phyloP scores from a whole-genome alignment of 2,113 vertebrate species.

The Microcebus tavaratra region DNA sequence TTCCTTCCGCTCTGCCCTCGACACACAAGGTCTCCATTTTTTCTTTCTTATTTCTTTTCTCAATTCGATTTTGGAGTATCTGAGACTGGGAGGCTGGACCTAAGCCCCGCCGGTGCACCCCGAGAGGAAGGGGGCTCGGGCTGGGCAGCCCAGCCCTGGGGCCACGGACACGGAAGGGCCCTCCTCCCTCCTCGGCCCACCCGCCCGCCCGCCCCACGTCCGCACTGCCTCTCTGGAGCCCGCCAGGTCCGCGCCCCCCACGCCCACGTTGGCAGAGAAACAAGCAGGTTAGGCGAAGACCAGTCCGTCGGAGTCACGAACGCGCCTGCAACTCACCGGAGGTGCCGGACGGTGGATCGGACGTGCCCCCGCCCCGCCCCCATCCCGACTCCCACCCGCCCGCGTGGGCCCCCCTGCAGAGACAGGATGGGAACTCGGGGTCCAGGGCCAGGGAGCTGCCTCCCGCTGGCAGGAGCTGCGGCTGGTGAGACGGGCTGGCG shows the following conservation, averaged over 20 bases:
- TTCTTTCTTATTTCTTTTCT: background rate
- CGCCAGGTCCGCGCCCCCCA: background rate
- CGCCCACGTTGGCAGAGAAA: conserved; percentile 63
- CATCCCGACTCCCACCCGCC: background rate
- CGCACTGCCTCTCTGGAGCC: background rate
- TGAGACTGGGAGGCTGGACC: background rate
- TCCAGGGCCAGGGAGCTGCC: background rate
- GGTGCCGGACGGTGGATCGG: background rate
- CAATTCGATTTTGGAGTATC: background rate
- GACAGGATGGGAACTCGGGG: background rate
- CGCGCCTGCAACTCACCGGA: conserved; percentile 52
- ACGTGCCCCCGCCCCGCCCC: background rate
- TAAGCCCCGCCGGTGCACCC: background rate
- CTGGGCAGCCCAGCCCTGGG: background rate
- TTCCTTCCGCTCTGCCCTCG: conserved; percentile 20
- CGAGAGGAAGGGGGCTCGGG: background rate
- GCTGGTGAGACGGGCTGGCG: background rate
- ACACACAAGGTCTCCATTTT: background rate
- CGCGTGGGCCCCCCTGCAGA: background rate
- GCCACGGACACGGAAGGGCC: background rate
- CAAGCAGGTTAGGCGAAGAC: conserved; percentile 78
- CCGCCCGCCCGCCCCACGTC: background rate
- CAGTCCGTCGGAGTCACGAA: conserved; percentile 73
- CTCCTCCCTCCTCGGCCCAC: background rate
- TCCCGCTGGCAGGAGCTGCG: background rate